These are phyloP conservation scores for Apis mellifera DNA, from an alignment of 1,140 invertebrate genomes.

Conservation along the genomic window Amel_HAv3.1 CM009938.2:484001-484500, in stretches of 20 bases:
- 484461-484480: neutral
- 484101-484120: neutral
- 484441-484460: neutral
- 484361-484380: neutral
- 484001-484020: slow-evolving; percentile 17
- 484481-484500: neutral
- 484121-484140: neutral
- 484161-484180: neutral
- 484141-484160: too few relatives aligned
- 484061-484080: neutral
- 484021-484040: neutral
- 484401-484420: neutral
- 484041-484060: neutral
- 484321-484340: neutral
- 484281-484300: neutral
- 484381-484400: neutral
- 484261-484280: neutral
- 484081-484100: neutral
- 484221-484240: neutral
- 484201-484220: neutral
- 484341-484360: neutral
- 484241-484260: neutral
- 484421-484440: neutral
- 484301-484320: neutral
- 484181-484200: neutral